phyloP scores from a whole-genome alignment of 23 tunicate genomes.

The Corella eumyota region DNA sequence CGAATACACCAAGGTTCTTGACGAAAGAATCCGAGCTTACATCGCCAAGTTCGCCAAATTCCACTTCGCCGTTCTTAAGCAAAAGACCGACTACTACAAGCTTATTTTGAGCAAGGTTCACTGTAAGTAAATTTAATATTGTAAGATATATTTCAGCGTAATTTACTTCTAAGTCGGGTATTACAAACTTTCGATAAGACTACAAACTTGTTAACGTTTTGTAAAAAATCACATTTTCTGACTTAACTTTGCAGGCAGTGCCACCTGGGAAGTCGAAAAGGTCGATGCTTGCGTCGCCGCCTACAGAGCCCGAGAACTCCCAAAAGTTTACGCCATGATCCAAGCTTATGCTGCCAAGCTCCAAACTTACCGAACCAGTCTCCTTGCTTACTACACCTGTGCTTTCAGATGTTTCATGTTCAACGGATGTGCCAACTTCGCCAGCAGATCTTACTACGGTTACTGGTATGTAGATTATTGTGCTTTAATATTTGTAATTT shows the following conservation, averaged over 20 bases:
- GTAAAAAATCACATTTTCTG: not conserved
- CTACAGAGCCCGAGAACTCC: conserved; percentile 2
- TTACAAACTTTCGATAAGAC: no score
- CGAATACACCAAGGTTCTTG: conserved; percentile 20
- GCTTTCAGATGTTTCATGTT: conserved; percentile 31
- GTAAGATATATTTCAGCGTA: no score
- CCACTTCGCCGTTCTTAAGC: conserved; percentile 7
- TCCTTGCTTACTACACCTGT: conserved; percentile 28
- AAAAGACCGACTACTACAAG: conserved; percentile 12
- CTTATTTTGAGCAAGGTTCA: conserved; percentile 6
- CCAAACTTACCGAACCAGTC: conserved; percentile 2
- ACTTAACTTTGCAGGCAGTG: not conserved
- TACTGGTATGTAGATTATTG: conserved; percentile 12
- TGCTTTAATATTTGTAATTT: not conserved
- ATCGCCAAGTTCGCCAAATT: conserved; percentile 16
- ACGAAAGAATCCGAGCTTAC: conserved; percentile 21
- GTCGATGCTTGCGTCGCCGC: not conserved
- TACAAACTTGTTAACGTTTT: no score
- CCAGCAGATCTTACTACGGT: conserved; percentile 9
- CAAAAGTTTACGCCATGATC: conserved; percentile 5
- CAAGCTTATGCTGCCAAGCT: conserved; percentile 11
- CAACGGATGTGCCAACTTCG: conserved; percentile 18
- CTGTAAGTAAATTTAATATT: conserved; percentile 21
- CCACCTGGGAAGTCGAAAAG: not conserved
- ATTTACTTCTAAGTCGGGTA: no score